phyloP scores from a whole-genome alignment of 2,888 invertebrate species.

The Oxycera nigricornis region DNA sequence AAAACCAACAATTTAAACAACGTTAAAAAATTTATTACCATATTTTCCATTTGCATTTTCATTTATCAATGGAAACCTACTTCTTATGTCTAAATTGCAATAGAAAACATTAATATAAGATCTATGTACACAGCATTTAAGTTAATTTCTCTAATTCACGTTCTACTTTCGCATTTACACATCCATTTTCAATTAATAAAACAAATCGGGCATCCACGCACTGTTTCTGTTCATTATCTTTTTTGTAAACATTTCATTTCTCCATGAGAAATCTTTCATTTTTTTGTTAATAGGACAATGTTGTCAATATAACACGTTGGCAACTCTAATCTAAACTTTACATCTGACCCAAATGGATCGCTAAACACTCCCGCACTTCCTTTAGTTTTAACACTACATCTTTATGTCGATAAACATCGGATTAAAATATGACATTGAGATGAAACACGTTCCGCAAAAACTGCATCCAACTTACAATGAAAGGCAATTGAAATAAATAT shows the following conservation, averaged over 20 bases:
- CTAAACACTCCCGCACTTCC: no score
- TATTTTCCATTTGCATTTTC: not conserved
- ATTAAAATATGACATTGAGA: no score
- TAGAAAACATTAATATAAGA: not conserved
- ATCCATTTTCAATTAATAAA: slow-evolving; percentile 8
- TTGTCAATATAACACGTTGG: no score
- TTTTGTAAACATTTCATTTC: not conserved
- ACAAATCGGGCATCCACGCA: not conserved
- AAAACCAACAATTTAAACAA: slow-evolving; percentile 21
- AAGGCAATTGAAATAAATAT: no score
- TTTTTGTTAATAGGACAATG: no score
- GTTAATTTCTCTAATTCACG: not conserved
- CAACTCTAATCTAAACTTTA: no score
- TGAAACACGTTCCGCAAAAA: no score
- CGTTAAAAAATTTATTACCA: slow-evolving; percentile 28
- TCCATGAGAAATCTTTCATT: not conserved
- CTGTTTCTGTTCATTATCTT: not conserved
- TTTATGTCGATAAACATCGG: no score
- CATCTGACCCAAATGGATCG: no score
- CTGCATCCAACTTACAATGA: no score
- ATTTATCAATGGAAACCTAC: slow-evolving; percentile 5
- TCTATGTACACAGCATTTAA: slow-evolving; percentile 4
- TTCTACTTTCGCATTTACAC: slow-evolving; percentile 10
- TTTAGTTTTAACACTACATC: no score
- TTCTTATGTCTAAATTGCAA: slow-evolving; percentile 6